Evolutionary conservation across 2,113 vertebrate species (phyloP).

Genomic region (Empidonax alnorum): DNA sequence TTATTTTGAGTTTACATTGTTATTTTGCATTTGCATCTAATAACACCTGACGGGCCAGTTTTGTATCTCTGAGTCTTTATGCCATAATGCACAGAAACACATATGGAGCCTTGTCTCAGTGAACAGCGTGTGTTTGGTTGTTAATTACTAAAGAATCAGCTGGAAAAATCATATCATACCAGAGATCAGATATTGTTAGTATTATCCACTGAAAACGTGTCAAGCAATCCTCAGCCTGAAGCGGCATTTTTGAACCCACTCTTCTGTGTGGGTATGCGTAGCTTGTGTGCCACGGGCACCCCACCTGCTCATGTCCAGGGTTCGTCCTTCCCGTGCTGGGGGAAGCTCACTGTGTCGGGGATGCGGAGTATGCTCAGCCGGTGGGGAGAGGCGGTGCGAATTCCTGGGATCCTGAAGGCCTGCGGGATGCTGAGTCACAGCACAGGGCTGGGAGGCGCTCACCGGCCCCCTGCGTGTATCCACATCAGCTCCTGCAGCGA

Average conservation of each 20-base stretch:
- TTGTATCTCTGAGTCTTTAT: not conserved
- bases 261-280: accelerated
- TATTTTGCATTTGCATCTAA: not conserved
- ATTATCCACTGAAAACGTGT: not conserved
- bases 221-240: not conserved
- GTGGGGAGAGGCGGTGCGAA: not conserved
- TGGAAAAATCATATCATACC: not conserved
- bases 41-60: not conserved
- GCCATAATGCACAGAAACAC: not conserved
- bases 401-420: not conserved
- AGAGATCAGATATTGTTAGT: not conserved
- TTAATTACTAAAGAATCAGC: not conserved
- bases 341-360: accelerated
- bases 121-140: not conserved
- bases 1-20: not conserved
- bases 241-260: not conserved
- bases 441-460: not conserved
- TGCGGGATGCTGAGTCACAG: conserved; percentile 54
- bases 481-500: not conserved
- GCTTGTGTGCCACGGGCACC: not conserved
- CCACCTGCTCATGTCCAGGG: not conserved
- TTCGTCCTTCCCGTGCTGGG: not conserved
- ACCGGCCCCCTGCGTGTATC: not conserved
- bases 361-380: not conserved
- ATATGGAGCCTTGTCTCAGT: not conserved